These are phyloP conservation scores for Gopherus evgoodei DNA, from an alignment of 2,113 vertebrate genomes.

Conservation along the genomic window DNA sequence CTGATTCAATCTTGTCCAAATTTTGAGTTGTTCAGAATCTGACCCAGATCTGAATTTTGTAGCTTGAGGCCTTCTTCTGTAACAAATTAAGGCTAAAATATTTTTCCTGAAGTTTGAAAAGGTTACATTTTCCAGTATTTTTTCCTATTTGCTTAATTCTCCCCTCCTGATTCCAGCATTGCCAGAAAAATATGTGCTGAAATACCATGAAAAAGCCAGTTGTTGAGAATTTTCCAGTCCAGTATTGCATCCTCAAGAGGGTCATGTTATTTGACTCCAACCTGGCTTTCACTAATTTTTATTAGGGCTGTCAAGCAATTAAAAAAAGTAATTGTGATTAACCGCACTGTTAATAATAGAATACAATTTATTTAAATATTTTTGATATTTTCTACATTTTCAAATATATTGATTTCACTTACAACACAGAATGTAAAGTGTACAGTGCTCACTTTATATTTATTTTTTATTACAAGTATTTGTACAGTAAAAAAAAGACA, in stretches of 20 bases:
- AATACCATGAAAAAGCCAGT: background rate
- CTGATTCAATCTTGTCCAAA: background rate
- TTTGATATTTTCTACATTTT: no score
- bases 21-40: background rate
- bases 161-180: background rate
- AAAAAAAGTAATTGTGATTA: no score
- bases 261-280: background rate
- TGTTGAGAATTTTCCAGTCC: conserved; percentile 19
- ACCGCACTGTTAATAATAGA: no score
- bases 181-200: conserved; percentile 26
- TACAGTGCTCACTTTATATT: no score
- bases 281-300: background rate
- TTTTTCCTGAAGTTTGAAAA: background rate
- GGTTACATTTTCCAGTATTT: background rate
- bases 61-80: background rate
- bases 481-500: no score
- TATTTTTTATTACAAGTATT: no score
- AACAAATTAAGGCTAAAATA: background rate
- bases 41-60: background rate
- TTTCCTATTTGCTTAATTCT: background rate
- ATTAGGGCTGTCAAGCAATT: background rate
- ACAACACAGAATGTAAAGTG: no score
- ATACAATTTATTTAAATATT: no score
- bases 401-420: no score
- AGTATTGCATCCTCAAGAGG: conserved; percentile 3